phyloP scores from a whole-genome alignment of 2,797 vertebrate species.

The Poecilia gillii region DNA sequence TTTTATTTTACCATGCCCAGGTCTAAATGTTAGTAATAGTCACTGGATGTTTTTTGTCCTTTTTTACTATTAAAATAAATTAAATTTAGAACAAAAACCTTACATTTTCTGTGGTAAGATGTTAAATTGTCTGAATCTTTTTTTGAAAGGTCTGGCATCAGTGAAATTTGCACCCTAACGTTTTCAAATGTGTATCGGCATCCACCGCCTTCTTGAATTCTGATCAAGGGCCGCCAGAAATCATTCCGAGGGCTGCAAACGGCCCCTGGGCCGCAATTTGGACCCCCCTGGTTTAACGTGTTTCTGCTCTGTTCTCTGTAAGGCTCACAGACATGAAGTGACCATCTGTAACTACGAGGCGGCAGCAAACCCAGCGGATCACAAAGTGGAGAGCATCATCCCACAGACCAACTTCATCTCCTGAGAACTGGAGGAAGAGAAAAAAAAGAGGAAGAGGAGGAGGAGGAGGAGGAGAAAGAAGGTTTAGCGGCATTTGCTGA shows the following conservation, averaged over 20 bases:
- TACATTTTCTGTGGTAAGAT: no score
- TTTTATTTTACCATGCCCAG: no score
- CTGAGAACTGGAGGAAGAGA: conserved; percentile 64
- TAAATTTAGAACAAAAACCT: no score
- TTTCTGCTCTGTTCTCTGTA: conserved; percentile 9
- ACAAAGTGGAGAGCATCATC: conserved; percentile 88
- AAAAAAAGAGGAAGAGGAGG: background rate
- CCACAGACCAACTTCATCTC: conserved; percentile 96
- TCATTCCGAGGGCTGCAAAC: background rate
- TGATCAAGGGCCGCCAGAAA: background rate
- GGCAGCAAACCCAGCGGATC: conserved; percentile 93
- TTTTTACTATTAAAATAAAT: no score
- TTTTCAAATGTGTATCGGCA: no score
- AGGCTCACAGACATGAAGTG: conserved; percentile 94
- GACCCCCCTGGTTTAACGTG: background rate
- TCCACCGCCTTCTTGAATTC: no score
- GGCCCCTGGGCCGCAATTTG: background rate
- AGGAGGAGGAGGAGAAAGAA: conserved; percentile 13
- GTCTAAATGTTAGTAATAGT: no score
- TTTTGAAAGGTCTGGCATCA: no score
- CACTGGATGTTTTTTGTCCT: no score
- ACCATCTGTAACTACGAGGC: conserved; percentile 98
- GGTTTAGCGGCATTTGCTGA: conserved; percentile 34
- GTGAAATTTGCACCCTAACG: no score
- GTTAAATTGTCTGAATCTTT: no score